These are phyloP conservation scores for Criorhina ranunculi DNA, from an alignment of 2,888 invertebrate species.

Conservation along the genomic window DNA sequence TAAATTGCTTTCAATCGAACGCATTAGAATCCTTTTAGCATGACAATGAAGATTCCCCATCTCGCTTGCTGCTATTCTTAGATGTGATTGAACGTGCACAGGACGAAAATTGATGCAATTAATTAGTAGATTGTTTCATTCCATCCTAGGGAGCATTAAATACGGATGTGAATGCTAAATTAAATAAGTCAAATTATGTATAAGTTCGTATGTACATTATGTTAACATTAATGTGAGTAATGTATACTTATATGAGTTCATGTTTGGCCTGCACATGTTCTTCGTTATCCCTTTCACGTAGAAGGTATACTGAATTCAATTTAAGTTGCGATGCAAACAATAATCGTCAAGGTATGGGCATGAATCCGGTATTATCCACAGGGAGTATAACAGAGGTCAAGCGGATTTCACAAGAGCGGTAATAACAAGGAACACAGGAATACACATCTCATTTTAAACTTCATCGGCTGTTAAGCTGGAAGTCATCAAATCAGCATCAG, in stretches of 20 bases:
- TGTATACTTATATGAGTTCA: background rate
- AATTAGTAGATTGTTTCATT: slow-evolving; percentile 53
- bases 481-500: slow-evolving; percentile 38
- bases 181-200: slow-evolving; percentile 3
- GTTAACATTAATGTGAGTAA: background rate
- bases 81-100: slow-evolving; percentile 39
- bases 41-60: slow-evolving; percentile 14
- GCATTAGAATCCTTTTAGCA: slow-evolving; percentile 11
- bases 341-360: slow-evolving; percentile 12
- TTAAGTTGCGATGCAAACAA: background rate
- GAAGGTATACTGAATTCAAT: background rate
- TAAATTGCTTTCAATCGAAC: slow-evolving; percentile 43
- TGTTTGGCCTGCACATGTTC: slow-evolving; percentile 5
- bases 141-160: slow-evolving; percentile 3
- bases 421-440: slow-evolving; percentile 12
- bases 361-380: slow-evolving; percentile 7
- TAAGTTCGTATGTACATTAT: background rate
- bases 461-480: slow-evolving; percentile 15
- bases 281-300: slow-evolving; percentile 7
- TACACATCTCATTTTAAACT: slow-evolving; percentile 21
- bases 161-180: background rate
- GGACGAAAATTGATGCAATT: slow-evolving; percentile 25
- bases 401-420: background rate
- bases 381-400: slow-evolving; percentile 18
- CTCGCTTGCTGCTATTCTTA: slow-evolving; percentile 30